Percentiles rank a stretch among this genome's conserved stretches.
Conservation (phyloP, 1,140 invertebrate species). For the Gyrodactylus salaris region DNA sequence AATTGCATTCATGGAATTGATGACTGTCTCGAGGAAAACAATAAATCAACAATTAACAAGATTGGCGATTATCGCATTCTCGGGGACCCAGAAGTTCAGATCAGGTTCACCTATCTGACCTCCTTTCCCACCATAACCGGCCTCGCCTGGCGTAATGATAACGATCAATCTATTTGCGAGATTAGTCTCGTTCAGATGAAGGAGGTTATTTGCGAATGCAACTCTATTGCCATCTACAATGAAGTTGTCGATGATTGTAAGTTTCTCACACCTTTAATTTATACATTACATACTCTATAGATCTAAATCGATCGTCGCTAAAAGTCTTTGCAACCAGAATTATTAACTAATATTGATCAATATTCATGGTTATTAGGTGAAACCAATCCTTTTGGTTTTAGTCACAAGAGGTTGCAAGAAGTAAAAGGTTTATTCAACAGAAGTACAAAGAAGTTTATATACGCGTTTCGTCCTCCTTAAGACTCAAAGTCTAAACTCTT, state of each 20-base stretch:
- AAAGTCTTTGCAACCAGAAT: no score
- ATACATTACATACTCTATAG: no score
- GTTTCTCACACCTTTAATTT: not conserved
- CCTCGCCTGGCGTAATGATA: not conserved
- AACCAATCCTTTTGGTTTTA: no score
- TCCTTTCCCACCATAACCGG: not conserved
- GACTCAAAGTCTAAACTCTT: no score
- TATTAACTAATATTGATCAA: no score
- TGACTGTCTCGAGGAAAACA: not conserved
- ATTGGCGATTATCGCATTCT: not conserved
- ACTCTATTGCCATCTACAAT: not conserved
- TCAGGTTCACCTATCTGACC: not conserved
- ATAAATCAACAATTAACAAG: not conserved
- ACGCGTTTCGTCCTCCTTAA: no score
- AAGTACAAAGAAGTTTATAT: no score
- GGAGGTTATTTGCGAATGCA: not conserved
- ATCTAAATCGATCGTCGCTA: no score
- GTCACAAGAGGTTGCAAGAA: no score
- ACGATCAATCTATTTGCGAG: not conserved
- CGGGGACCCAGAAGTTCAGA: not conserved
- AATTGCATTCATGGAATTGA: not conserved
- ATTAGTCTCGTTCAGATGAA: not conserved
- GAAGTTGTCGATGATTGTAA: not conserved
- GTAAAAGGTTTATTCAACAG: no score
- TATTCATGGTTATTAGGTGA: no score